A percentile compares a stretch with the other conserved stretches of the same genome.
Evolutionary conservation across 2,888 invertebrate species (phyloP).

Genomic region (Chrysomela aeneicollis): DNA sequence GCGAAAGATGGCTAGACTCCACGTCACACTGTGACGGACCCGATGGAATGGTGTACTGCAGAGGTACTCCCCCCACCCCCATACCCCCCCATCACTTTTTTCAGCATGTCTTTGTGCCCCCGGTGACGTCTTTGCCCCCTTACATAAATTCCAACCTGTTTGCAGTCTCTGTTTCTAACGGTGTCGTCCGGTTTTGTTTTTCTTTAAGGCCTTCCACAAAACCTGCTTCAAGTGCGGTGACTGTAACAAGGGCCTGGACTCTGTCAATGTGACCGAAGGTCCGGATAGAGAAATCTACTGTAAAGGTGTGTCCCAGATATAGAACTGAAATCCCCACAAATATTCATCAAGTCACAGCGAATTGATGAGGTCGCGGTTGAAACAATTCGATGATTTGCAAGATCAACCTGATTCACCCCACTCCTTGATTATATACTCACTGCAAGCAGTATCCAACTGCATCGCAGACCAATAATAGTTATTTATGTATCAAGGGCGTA

Average conservation of each 20-base stretch:
- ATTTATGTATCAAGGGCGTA: too few relatives aligned
- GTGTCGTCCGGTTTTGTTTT: conserved; percentile 29
- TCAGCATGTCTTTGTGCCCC: conserved; percentile 28
- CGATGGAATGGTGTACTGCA: conserved; percentile 90
- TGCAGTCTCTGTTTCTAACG: conserved; percentile 23
- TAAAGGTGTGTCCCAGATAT: conserved; percentile 75
- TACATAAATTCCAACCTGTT: conserved; percentile 22
- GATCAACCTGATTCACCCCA: too few relatives aligned
- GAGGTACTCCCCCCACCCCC: conserved; percentile 68
- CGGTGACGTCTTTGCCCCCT: conserved; percentile 22
- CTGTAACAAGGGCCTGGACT: conserved; percentile 88
- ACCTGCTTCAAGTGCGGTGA: conserved; percentile 93
- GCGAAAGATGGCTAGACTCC: conserved; percentile 86
- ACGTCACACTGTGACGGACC: conserved; percentile 92
- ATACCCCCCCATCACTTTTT: conserved; percentile 28
- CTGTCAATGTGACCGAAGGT: conserved; percentile 91
- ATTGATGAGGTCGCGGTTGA: too few relatives aligned
- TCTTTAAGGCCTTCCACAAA: conserved; percentile 86
- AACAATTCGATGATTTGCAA: too few relatives aligned
- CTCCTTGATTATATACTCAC: too few relatives aligned
- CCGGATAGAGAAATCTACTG: conserved; percentile 97
- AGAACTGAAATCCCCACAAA: conserved; percentile 33
- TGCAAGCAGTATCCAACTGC: too few relatives aligned
- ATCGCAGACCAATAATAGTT: too few relatives aligned
- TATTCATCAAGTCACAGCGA: too few relatives aligned